Base-by-base conservation (phyloP, 2,113 vertebrate genomes). In the Brienomyrus longianalis region DNA sequence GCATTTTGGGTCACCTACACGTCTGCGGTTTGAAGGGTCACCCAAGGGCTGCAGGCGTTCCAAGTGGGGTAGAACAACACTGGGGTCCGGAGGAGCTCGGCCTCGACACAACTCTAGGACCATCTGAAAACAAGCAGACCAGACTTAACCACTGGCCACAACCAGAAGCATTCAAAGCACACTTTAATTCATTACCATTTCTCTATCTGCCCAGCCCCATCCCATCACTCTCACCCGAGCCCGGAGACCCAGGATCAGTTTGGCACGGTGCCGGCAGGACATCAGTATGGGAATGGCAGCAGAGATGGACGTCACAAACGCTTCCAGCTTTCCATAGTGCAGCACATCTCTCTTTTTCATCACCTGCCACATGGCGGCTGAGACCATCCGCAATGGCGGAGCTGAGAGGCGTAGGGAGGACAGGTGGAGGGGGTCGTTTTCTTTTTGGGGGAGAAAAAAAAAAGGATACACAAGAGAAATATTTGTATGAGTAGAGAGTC, bases 311-410 rank as follows among this genome's bases (percentile, higher is more conserved):
- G 77, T 88, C 83, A 96, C 90, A 84, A 96, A 95, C 74, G 94
- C 92, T 74, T 95, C 66, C n/a, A 95, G 93, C 15, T 91, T 93
- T 1, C 93, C 94, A 1, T 94, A 95, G 11, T 95, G 91, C 88
- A 89, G 83, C 83, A 93, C 91, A 6, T 89, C 66, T 54, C 94
- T 93, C 21, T 89, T 50, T 27, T 92, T 90, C 48, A 96, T 48
- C 0, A 93, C 93, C 8, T 88, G 91, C 95, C 94, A 96, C 91
- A 92, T 39, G n/a, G 95, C 95, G 0, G 95, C 95, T 0, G 94
- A 95, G 0, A 91, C 91, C 0, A 95, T 90, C 74, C 95, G 95
- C 86, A 92, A 87, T 0, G 93, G 92, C 1, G 91, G 89, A 21
- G 92, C 90, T 83, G 93, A 39, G 1, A 93, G 90, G 21, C 90